Percentiles rank a stretch among this genome's conserved stretches.
Evolutionary conservation across 2,113 vertebrate species (phyloP).

Genomic region (Pogonocichla stellata): DNA sequence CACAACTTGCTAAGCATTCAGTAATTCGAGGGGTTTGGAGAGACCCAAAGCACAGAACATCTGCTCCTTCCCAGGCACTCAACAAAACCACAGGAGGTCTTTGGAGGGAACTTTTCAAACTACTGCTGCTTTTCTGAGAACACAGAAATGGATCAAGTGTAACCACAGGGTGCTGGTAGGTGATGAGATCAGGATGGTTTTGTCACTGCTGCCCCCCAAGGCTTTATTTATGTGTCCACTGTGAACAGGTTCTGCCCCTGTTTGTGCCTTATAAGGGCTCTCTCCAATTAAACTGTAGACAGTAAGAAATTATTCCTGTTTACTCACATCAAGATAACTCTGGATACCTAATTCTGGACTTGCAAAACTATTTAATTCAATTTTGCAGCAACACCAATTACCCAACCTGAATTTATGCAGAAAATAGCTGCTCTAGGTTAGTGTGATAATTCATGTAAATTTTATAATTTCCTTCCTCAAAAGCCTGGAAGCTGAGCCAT

Average conservation of each 20-base stretch:
- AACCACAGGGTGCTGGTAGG: neutral
- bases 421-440: neutral
- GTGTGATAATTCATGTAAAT: neutral
- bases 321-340: neutral
- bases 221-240: no score
- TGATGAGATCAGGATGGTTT: neutral
- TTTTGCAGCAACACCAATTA: neutral
- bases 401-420: neutral
- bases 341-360: neutral
- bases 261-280: no score
- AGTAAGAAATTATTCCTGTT: neutral
- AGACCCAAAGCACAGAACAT: rapidly evolving
- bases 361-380: neutral
- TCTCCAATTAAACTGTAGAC: no score
- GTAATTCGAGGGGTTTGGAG: neutral
- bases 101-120: neutral
- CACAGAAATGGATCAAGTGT: neutral
- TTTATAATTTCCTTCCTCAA: neutral
- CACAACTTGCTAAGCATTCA: neutral
- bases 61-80: neutral
- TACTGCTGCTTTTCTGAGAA: neutral
- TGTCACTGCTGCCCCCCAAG: neutral
- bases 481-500: neutral
- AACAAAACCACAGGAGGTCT: neutral
- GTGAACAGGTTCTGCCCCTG: no score